phyloP scores from a whole-genome alignment of 2,797 vertebrate species.

The Tamandua tetradactyla region DNA sequence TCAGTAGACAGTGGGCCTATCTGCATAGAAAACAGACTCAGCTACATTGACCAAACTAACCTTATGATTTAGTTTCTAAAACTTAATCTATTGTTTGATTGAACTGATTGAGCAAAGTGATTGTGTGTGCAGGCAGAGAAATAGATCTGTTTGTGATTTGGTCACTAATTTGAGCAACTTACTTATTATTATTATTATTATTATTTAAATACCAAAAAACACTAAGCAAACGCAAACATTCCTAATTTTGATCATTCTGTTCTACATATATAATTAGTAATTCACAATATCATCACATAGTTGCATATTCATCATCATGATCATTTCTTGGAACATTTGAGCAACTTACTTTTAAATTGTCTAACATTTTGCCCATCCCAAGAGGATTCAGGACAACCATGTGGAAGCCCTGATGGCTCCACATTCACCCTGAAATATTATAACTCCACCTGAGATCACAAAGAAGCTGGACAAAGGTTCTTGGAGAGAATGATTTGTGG shows the following conservation, averaged over 20 bases:
- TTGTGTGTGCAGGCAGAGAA: background rate
- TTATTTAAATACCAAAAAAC: too few species aligned
- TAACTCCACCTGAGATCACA: background rate
- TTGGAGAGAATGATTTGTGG: slow-evolving; percentile 21
- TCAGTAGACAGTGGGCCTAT: background rate
- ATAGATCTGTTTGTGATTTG: background rate
- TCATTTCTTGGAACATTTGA: too few species aligned
- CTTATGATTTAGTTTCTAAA: slow-evolving; percentile 17
- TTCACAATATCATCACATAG: too few species aligned
- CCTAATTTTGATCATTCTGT: too few species aligned
- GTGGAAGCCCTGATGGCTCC: background rate
- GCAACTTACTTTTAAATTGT: slow-evolving; percentile 34
- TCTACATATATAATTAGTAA: too few species aligned
- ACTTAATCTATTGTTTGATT: background rate
- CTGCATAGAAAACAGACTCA: slow-evolving; percentile 3
- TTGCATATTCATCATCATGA: too few species aligned
- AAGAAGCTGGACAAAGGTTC: background rate
- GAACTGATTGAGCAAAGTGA: background rate
- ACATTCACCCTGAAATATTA: background rate
- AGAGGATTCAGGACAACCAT: background rate
- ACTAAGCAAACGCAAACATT: too few species aligned
- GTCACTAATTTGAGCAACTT: slow-evolving; percentile 3
- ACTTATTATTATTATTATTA: too few species aligned
- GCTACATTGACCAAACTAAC: background rate
- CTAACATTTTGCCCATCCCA: background rate